Evolutionary conservation across 2,113 vertebrate species (phyloP).

Genomic region (Tricholaema leucomelas): DNA sequence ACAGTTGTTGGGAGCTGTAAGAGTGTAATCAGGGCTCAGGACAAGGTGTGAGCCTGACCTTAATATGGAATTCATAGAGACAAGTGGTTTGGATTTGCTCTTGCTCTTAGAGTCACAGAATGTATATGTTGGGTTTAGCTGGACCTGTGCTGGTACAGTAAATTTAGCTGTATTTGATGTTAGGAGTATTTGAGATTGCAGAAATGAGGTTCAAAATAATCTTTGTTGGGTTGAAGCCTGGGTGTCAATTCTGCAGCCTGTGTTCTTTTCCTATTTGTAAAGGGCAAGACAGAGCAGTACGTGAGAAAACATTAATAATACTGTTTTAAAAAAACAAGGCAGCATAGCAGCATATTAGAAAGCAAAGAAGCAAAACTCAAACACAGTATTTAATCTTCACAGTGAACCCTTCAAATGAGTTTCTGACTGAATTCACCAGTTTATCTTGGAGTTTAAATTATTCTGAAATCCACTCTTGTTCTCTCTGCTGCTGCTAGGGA

Average conservation of each 20-base stretch:
- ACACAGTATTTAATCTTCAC: background rate
- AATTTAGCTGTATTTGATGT: background rate
- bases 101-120: background rate
- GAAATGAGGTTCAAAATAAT: background rate
- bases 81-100: background rate
- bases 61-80: background rate
- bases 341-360: background rate
- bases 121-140: background rate
- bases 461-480: background rate
- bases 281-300: background rate
- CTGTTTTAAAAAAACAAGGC: no score
- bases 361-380: background rate
- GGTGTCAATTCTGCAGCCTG: background rate
- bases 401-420: background rate
- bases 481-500: background rate
- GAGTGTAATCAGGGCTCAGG: background rate
- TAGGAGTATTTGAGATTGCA: background rate
- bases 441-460: background rate
- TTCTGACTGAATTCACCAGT: background rate
- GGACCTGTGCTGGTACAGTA: background rate
- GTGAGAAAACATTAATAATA: background rate
- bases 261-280: background rate
- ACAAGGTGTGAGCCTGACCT: background rate
- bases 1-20: background rate
- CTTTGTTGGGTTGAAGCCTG: background rate